A percentile compares a stretch with the other conserved stretches of the same genome.
These are phyloP conservation scores for Chionodraco myersi DNA, from an alignment of 2,113 vertebrate species.

Conservation along the genomic window DNA sequence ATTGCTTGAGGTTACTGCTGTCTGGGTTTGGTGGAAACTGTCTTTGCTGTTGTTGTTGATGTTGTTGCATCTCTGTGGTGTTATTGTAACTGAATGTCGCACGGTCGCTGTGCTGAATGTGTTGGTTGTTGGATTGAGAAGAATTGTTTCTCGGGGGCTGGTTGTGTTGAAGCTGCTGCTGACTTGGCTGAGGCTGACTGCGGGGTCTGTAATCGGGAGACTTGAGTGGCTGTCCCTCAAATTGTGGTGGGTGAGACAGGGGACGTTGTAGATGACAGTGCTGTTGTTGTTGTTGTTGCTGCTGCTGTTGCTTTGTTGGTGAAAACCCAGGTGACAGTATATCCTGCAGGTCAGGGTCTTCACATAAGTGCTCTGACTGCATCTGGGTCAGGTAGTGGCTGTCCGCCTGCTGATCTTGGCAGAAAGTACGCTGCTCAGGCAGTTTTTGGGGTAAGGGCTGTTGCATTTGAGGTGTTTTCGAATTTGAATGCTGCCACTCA, in stretches of 20 bases:
- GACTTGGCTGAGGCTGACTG: slow-evolving; percentile 79
- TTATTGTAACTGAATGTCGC: slow-evolving; percentile 72
- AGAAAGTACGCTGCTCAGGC: slow-evolving; percentile 76
- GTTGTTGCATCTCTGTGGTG: slow-evolving; percentile 76
- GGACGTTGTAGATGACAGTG: slow-evolving; percentile 75
- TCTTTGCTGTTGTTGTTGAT: slow-evolving; percentile 79
- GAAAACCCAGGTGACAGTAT: slow-evolving; percentile 82
- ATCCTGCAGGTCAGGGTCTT: slow-evolving; percentile 82
- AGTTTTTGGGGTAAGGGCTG: slow-evolving; percentile 58
- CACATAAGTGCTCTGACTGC: slow-evolving; percentile 86
- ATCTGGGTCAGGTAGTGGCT: slow-evolving; percentile 72
- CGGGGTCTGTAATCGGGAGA: slow-evolving; percentile 80
- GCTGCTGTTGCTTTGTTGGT: slow-evolving; percentile 70
- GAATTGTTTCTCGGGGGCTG: slow-evolving; percentile 71
- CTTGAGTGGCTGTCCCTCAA: slow-evolving; percentile 78
- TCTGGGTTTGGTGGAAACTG: slow-evolving; percentile 84
- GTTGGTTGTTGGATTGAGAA: slow-evolving; percentile 73
- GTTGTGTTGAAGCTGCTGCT: slow-evolving; percentile 70
- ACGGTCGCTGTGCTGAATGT: slow-evolving; percentile 78
- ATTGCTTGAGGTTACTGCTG: slow-evolving; percentile 83
- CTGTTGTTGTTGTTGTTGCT: slow-evolving; percentile 71
- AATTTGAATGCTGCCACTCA: slow-evolving; percentile 83
- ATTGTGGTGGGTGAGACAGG: slow-evolving; percentile 79
- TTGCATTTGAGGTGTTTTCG: slow-evolving; percentile 72
- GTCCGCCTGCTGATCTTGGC: slow-evolving; percentile 70